Percentiles rank a stretch among this genome's conserved stretches.
Evolutionary conservation across 1,140 invertebrate genomes (phyloP).

Genomic region (Hycleus cichorii): DNA sequence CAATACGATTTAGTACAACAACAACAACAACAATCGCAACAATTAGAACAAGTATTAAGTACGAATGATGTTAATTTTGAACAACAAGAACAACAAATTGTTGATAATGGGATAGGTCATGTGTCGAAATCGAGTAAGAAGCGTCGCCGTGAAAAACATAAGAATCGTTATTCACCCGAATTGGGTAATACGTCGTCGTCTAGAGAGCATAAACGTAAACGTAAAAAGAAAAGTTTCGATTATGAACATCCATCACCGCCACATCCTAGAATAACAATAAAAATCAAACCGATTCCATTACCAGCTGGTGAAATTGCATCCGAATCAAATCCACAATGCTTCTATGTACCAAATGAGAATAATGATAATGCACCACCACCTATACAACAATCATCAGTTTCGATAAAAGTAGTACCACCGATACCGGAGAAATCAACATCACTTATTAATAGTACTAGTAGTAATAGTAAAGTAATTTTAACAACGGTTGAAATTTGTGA

Average conservation of each 20-base stretch:
- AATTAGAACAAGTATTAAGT: not conserved
- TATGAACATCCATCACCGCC: slow-evolving; percentile 47
- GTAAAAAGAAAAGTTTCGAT: slow-evolving; percentile 66
- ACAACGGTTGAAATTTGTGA: slow-evolving; percentile 44
- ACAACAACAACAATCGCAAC: not conserved
- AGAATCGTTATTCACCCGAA: slow-evolving; percentile 60
- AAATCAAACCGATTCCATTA: slow-evolving; percentile 74
- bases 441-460: not conserved
- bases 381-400: slow-evolving; percentile 17
- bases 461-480: not conserved
- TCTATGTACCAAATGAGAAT: slow-evolving; percentile 61
- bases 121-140: slow-evolving; percentile 47
- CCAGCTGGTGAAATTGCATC: slow-evolving; percentile 59
- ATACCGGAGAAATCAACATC: not conserved
- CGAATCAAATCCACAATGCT: slow-evolving; percentile 57
- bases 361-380: slow-evolving; percentile 55
- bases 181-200: slow-evolving; percentile 38
- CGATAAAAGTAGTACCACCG: slow-evolving; percentile 2
- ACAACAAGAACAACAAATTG: slow-evolving; percentile 8
- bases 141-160: slow-evolving; percentile 60
- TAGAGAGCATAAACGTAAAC: slow-evolving; percentile 61
- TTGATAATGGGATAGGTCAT: slow-evolving; percentile 20
- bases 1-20: not conserved
- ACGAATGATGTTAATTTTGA: slow-evolving; percentile 11
- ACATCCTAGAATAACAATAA: slow-evolving; percentile 69